Base-by-base conservation (phyloP, 2,113 vertebrate species). In the Thunnus maccoyii region DNA sequence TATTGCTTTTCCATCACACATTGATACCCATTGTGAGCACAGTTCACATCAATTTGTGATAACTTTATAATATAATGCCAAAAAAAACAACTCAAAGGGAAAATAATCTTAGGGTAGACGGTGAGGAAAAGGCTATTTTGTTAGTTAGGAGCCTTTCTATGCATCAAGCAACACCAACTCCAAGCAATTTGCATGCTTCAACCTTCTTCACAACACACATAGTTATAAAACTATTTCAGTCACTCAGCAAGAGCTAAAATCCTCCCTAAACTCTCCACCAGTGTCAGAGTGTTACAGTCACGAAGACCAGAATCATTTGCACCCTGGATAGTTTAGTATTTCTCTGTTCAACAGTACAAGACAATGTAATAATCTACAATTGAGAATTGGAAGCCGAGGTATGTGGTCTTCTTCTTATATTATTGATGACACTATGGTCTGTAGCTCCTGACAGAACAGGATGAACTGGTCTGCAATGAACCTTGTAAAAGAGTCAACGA, bases 401-500 rank as follows among this genome's bases (percentile, higher is more conserved):
- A 66, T 48, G 76, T 87, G 22, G 22, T 86, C 78, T 91, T 83
- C 78, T 47, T 77, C 57, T 86, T 90, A 69, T 76, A 83, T 91
- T 90, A 93, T 92, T 90, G 81, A 91, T 91, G 86, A 80, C 65
- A 69, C 47, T 76, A 10, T 83, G 46, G 67, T 83, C 27, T 22
- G 1, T 15, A 57, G 20, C 20, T 57, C 36, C 69, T 88, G 86
- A 88, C 73, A 72, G 72, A 76, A 78, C 83, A 77, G 86, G 85
- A 91, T 92, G 88, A 90, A 88, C 82, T 88, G 86, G 84, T 87
- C 83, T 67, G 82, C 88, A 83, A 87, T 91, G 89, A 93, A 91
- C 90, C 94, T 89, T 88, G 88, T 63, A 78, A 90, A 75, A 85
- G 73, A 91, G 84, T 92, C 73, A 89, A 86, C 16, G 77, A 65